Evolutionary conservation across 2,888 invertebrate genomes (phyloP), one percentile per base, ranked within the genome.

Genomic region (Matsumyia berberina): DNA sequence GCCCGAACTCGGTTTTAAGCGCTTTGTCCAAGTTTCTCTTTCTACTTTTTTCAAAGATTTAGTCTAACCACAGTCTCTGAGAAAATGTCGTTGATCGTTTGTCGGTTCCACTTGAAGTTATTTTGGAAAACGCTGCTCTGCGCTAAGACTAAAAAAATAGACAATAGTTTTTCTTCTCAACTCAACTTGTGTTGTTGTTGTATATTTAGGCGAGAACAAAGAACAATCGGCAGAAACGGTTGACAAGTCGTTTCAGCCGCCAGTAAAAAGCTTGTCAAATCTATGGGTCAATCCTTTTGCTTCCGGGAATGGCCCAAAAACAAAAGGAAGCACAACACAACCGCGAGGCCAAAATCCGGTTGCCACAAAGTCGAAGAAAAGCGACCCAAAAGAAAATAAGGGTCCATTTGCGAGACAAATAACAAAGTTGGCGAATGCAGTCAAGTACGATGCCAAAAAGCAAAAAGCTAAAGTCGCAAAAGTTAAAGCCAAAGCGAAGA

Each of bases 381-480:
- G 74, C 11, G 31, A 46, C n/a, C 12, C 46, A 2, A 62, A 55
- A 37, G 58, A 58, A 39, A 79, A 58, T 8, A 86, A 86, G 24
- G 88, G 87, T 0, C 89, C 89, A 1, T 90, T 90, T 78, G 87
- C 67, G 1, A 89, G 89, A 72, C 88, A 89, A 42, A 86, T 86
- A 42, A 88, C 87, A 11, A 91, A 90, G 78, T 67, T 90, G 9
- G 87, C 88, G 31, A 88, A 89, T 74, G 86, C 88, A 3, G 87
- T 89, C 60, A 89, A 88, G 19, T 53, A 89, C 11, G 88, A 88
- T 9, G 86, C 87, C 5, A 91, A 90, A 72, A 89, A 88, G 37
- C 87, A 88, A 55, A 91, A 90, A 78, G 88, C 90, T 0, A 89
- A 88, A 79, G 87, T 86, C 2, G 89, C 86, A 2, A 88, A 82